Evolutionary conservation across 1,140 invertebrate species (phyloP).

Genomic region (Drusus annulatus): DNA sequence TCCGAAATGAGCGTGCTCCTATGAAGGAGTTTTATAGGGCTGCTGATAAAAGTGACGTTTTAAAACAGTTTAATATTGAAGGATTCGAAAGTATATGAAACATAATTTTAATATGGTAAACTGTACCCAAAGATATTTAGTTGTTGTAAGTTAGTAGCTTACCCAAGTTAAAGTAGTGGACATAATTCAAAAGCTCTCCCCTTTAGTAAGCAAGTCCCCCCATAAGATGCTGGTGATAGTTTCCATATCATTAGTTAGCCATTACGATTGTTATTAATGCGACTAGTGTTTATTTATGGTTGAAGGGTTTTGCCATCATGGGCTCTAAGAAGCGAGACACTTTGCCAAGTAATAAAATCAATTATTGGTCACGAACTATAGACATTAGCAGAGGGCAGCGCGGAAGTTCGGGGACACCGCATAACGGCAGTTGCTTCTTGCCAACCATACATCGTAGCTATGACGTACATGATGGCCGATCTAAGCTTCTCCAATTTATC

Average conservation of each 20-base stretch:
- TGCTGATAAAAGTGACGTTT: too few relatives aligned
- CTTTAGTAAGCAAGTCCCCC: not conserved
- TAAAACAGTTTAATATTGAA: too few relatives aligned
- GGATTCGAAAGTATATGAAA: too few relatives aligned
- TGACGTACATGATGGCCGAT: constrained; percentile 26
- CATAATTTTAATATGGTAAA: too few relatives aligned
- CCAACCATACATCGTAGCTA: constrained; percentile 23
- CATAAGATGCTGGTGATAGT: constrained; percentile 54
- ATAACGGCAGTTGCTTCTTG: constrained; percentile 52
- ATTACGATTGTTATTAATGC: constrained; percentile 59
- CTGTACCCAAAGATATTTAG: too few relatives aligned
- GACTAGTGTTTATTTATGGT: constrained; percentile 56
- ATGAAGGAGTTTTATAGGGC: too few relatives aligned
- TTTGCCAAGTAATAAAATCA: constrained; percentile 59
- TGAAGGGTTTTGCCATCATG: constrained; percentile 40
- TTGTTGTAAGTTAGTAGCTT: too few relatives aligned
- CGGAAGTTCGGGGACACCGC: constrained; percentile 32
- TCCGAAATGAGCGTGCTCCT: too few relatives aligned
- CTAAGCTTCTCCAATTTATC: constrained; percentile 27
- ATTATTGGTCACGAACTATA: constrained; percentile 60
- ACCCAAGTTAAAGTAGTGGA: not conserved
- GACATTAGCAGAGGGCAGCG: constrained; percentile 55
- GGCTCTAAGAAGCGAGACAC: constrained; percentile 55
- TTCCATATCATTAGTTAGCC: constrained; percentile 58
- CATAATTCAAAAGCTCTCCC: not conserved